A percentile compares a stretch with the other conserved stretches of the same genome.
Conservation (phyloP, 2,888 invertebrate species). For the Meghimatium bilineatum region DNA sequence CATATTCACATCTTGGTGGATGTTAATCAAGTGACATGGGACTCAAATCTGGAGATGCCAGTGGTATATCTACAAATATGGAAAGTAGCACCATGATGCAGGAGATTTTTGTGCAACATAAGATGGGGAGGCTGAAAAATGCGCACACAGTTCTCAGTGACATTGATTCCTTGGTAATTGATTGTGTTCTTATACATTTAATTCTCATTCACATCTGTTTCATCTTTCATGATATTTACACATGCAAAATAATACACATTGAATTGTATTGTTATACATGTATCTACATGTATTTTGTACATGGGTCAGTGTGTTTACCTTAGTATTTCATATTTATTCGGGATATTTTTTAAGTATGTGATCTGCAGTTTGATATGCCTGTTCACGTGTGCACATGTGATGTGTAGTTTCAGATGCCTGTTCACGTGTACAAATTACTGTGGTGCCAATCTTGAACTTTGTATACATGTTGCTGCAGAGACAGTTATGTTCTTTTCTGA, state of each 20-base stretch:
- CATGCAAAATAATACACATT: background rate
- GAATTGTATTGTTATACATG: background rate
- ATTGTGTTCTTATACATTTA: background rate
- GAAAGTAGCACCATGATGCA: constrained; percentile 58
- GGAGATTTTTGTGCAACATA: constrained; percentile 59
- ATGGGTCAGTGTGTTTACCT: too few relatives aligned
- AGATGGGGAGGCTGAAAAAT: constrained; percentile 63
- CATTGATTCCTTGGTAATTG: constrained; percentile 70
- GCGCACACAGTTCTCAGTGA: constrained; percentile 68
- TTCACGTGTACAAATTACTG: too few relatives aligned
- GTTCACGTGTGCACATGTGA: too few relatives aligned
- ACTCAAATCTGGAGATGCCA: constrained; percentile 31
- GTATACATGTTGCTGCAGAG: too few relatives aligned
- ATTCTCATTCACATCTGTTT: background rate
- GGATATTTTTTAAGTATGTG: too few relatives aligned
- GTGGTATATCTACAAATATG: constrained; percentile 19
- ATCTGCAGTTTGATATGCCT: too few relatives aligned
- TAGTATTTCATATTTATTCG: too few relatives aligned
- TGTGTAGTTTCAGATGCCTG: too few relatives aligned
- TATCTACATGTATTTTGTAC: too few relatives aligned
- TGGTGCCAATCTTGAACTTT: too few relatives aligned
- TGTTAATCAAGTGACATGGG: constrained; percentile 33
- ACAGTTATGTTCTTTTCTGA: too few relatives aligned
- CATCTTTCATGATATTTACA: background rate
- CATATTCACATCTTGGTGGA: background rate